phyloP scores from a whole-genome alignment of 2,113 vertebrate genomes.

The Halcyon senegalensis region DNA sequence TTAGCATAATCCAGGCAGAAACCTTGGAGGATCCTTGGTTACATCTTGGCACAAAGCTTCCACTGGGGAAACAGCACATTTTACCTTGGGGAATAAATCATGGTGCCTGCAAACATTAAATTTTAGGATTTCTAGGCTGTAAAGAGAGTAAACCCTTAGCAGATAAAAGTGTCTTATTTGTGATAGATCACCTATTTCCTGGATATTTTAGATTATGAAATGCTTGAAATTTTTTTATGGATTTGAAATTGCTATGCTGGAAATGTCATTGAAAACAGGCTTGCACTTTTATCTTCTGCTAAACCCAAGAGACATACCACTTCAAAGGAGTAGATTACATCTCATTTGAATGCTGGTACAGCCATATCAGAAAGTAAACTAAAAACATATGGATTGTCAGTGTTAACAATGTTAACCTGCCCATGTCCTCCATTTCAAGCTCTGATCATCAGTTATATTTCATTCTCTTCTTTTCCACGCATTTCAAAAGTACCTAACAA shows the following conservation, averaged over 20 bases:
- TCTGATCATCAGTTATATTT: not conserved
- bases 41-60: not conserved
- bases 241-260: not conserved
- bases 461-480: not conserved
- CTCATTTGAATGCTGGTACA: not conserved
- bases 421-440: not conserved
- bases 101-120: not conserved
- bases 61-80: not conserved
- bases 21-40: not conserved
- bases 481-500: not conserved
- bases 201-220: not conserved
- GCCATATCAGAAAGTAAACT: not conserved
- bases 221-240: not conserved
- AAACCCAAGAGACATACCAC: not conserved
- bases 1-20: not conserved
- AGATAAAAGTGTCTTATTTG: not conserved
- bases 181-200: not conserved
- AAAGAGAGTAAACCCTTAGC: not conserved
- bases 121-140: not conserved
- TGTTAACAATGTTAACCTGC: not conserved
- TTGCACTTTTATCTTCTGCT: slow-evolving; percentile 7
- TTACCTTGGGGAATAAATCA: not conserved
- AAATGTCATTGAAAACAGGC: not conserved
- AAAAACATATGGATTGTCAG: not conserved
- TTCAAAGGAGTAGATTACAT: not conserved